Base-by-base conservation (phyloP, 2,113 vertebrate species). In the Rattus rattus region DNA sequence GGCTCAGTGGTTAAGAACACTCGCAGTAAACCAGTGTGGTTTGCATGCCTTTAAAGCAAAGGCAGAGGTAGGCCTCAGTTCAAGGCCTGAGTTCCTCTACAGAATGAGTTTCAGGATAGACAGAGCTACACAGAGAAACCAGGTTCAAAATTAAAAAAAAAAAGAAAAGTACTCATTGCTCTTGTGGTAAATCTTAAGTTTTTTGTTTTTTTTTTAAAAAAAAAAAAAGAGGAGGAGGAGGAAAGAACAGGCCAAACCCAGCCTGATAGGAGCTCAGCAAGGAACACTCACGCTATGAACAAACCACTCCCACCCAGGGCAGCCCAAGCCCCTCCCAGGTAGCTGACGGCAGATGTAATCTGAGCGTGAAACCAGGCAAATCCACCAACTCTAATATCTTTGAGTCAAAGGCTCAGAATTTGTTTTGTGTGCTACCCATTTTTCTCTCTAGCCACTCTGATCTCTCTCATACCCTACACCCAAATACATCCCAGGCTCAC, bases 311-410 rank as follows among this genome's bases (percentile, higher is more conserved):
- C 24, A 52, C 56, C 92, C 33, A 93, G 26, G 67, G n/a, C 47
- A 24, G 94, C 85, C 70, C 5, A 4, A 26, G 63, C 59, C 67
- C 59, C 73, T 63, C 36, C 72, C 88, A 33, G 26, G 20, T 5
- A 59, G 14, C 56, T n/a, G 3, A 79, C 43, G 56, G 36, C 61
- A 39, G 54, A 61, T 2, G 33, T 36, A 54, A 56, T 70, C 81
- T 88, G n/a, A 56, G 33, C 91, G 73, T 95, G 33, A 22, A 92
- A 69, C 47, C 69, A 56, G 26, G 28, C 93, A 87, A 73, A 94
- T 52, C 72, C 67, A 86, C 17, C 63, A 28, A 7, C 11, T 80
- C 26, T 59, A 67, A 67, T 11, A 19, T 17, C 83, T 26, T 19
- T 16, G 47, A 87, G 36, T 47, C 56, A 54, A 84, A 89, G 73